Evolutionary conservation across 2,888 invertebrate species (phyloP).

Genomic region (Nemoura dubitans): DNA sequence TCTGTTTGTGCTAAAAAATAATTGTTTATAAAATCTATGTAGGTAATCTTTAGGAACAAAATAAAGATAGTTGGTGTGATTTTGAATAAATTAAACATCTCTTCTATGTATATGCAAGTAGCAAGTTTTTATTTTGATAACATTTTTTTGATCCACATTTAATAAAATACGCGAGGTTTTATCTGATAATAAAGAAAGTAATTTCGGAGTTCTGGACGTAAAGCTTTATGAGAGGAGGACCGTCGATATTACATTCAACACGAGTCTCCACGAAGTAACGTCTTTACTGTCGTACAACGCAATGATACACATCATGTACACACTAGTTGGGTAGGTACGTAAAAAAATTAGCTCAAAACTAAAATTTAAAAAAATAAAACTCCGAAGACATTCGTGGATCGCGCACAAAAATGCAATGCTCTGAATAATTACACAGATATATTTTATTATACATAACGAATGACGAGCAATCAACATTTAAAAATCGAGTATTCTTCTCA

Average conservation of each 20-base stretch:
- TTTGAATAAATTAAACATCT: background rate
- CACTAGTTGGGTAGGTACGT: background rate
- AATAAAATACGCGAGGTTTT: background rate
- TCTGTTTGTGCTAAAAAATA: background rate
- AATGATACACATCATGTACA: background rate
- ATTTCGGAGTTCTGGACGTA: background rate
- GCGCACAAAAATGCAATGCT: background rate
- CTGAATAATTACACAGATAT: background rate
- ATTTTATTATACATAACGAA: background rate
- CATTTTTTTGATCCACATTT: slow-evolving; percentile 16
- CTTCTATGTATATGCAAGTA: background rate
- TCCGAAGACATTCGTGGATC: background rate
- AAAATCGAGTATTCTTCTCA: background rate
- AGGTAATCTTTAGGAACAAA: background rate
- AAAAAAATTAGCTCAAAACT: background rate
- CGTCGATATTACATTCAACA: background rate
- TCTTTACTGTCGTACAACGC: background rate
- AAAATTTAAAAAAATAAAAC: background rate
- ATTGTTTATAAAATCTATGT: too few species aligned
- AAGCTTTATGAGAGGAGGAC: background rate
- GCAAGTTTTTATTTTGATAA: background rate
- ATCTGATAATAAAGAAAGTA: background rate
- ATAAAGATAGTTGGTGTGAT: background rate
- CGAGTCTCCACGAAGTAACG: background rate
- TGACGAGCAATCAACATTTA: slow-evolving; percentile 1